These are phyloP conservation scores for Desmodus rotundus DNA, from an alignment of 2,113 vertebrate genomes.

Conservation along the genomic window DNA sequence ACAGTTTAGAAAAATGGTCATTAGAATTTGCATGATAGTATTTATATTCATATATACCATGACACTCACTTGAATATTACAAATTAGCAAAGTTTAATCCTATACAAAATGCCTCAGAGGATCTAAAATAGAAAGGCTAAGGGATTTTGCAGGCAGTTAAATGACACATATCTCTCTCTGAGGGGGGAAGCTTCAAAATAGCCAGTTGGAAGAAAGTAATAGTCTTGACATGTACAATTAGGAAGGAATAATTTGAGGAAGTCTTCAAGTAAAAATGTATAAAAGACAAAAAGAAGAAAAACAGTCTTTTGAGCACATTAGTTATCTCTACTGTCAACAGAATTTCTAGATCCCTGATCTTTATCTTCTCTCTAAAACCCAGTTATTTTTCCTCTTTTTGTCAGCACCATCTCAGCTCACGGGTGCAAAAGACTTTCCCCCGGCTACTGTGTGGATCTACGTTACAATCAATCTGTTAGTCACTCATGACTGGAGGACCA, in stretches of 20 bases:
- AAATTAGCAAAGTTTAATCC: background rate
- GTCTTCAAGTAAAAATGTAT: background rate
- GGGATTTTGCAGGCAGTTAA: background rate
- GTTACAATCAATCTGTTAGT: background rate
- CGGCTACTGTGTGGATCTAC: background rate
- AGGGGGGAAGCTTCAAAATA: background rate
- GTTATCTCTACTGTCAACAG: background rate
- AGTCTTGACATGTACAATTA: background rate
- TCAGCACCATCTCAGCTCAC: background rate
- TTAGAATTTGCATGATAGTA: slow-evolving; percentile 36
- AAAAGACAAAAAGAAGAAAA: background rate
- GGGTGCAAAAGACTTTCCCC: background rate
- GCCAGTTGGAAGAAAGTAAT: background rate
- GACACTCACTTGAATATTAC: background rate
- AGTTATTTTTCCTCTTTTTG: background rate
- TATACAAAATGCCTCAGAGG: background rate
- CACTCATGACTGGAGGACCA: background rate
- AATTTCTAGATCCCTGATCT: background rate
- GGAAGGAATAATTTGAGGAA: background rate
- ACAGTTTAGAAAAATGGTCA: slow-evolving; percentile 47
- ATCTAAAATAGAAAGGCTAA: background rate
- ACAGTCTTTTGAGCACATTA: background rate
- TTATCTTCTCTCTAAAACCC: background rate
- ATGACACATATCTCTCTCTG: background rate
- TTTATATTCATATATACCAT: background rate